Percentiles rank a stretch among this genome's conserved stretches.
Evolutionary conservation across 1,140 invertebrate species (phyloP).

Genomic region (Potamilus streckersoni): DNA sequence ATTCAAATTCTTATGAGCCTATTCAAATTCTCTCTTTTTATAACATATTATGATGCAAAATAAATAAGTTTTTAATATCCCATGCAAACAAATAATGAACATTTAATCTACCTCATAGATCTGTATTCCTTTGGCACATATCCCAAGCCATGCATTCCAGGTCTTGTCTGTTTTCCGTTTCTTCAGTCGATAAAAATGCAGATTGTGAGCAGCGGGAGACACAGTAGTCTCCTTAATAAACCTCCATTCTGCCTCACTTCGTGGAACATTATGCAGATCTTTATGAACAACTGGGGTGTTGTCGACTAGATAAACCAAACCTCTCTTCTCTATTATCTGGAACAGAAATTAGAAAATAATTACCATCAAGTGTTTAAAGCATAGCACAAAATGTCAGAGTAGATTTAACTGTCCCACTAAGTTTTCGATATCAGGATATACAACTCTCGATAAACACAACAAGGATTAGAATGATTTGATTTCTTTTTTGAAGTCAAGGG

Average conservation of each 20-base stretch:
- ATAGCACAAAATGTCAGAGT: no score
- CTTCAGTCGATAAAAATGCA: conserved; percentile 87
- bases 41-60: no score
- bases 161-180: conserved; percentile 79
- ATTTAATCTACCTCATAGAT: conserved; percentile 74
- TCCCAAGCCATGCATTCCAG: conserved; percentile 65
- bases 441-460: no score
- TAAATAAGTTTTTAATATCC: not conserved
- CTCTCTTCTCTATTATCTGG: conserved; percentile 72
- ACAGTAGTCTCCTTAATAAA: conserved; percentile 91
- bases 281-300: conserved; percentile 75
- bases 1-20: no score
- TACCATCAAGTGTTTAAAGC: no score
- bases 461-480: no score
- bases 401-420: no score
- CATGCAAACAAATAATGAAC: not conserved
- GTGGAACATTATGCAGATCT: conserved; percentile 81
- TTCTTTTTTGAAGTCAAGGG: no score
- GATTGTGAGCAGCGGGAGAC: conserved; percentile 87
- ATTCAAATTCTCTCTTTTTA: no score
- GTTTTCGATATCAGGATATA: no score
- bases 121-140: conserved; percentile 85
- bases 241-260: conserved; percentile 82
- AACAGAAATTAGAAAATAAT: not conserved
- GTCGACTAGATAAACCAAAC: conserved; percentile 73